Percentiles rank a stretch among this genome's conserved stretches.
Conservation (phyloP, 2,113 vertebrate genomes). For the Aegotheles bennettii region DNA sequence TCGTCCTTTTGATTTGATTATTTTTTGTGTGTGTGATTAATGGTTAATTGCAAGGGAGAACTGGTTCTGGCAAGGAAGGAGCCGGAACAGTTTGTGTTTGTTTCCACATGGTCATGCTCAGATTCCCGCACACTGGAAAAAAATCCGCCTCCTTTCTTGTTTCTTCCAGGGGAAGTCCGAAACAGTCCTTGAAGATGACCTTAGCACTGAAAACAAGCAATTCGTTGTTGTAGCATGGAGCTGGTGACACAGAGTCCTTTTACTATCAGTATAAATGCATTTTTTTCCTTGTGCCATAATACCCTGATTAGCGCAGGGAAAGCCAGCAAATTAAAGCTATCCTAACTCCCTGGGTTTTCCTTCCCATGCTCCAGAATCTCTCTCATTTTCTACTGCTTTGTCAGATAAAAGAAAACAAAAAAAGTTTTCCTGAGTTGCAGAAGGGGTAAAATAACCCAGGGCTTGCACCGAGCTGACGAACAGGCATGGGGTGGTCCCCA, state of each 20-base stretch:
- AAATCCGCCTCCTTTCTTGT: slow-evolving; percentile 18
- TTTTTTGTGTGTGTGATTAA: neutral
- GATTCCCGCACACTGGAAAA: neutral
- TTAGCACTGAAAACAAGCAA: slow-evolving; percentile 55
- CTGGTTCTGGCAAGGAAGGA: neutral
- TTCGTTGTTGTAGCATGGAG: slow-evolving; percentile 2
- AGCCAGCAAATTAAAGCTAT: neutral
- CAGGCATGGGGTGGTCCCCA: accelerated
- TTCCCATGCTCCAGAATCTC: neutral
- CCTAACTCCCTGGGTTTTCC: neutral
- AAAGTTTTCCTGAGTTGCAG: neutral
- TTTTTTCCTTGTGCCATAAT: slow-evolving; percentile 5
- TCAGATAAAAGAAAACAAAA: neutral
- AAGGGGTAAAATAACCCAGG: neutral
- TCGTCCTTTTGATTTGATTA: neutral
- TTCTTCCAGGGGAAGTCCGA: slow-evolving; percentile 38
- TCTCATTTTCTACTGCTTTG: neutral
- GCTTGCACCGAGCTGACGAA: neutral
- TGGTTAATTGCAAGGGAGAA: neutral
- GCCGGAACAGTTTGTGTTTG: neutral
- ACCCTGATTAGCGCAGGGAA: neutral
- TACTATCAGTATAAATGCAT: slow-evolving; percentile 42
- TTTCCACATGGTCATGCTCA: slow-evolving; percentile 16
- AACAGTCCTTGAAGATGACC: slow-evolving; percentile 60
- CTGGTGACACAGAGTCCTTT: slow-evolving; percentile 50